Percentiles rank a stretch among this genome's conserved stretches.
phyloP scores from a whole-genome alignment of 2,888 invertebrate species.

The Gastrophysa polygoni region DNA sequence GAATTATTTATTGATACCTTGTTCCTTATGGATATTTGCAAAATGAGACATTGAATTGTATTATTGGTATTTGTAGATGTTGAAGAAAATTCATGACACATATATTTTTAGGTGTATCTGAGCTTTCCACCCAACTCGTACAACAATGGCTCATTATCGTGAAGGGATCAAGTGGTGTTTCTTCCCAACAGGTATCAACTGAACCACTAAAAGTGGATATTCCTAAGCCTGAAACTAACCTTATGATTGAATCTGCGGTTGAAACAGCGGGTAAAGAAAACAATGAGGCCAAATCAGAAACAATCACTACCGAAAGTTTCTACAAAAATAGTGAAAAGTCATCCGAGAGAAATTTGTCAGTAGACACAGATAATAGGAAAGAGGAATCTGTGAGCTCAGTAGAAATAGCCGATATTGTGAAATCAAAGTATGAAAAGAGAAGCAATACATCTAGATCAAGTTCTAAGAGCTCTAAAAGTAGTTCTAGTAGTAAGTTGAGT shows the following conservation, averaged over 20 bases:
- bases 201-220: conserved; percentile 16
- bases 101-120: conserved; percentile 39
- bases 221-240: conserved; percentile 21
- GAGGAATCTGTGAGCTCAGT: conserved; percentile 25
- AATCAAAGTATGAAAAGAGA: conserved; percentile 26
- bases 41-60: not conserved
- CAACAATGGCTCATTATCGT: conserved; percentile 91
- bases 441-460: conserved; percentile 22
- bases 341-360: conserved; percentile 71
- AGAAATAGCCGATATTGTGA: conserved; percentile 28
- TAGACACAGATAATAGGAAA: conserved; percentile 56
- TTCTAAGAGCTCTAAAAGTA: conserved; percentile 31
- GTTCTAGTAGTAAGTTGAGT: conserved; percentile 39
- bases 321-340: conserved; percentile 75
- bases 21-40: no score
- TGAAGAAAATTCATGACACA: not conserved
- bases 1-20: no score
- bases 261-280: conserved; percentile 11
- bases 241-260: conserved; percentile 13
- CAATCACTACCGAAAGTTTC: conserved; percentile 46
- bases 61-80: not conserved
- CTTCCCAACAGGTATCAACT: conserved; percentile 22
- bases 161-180: conserved; percentile 66
- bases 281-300: conserved; percentile 11
- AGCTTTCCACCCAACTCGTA: conserved; percentile 79